Base-by-base conservation (phyloP, 1,140 invertebrate genomes). In the Macrostomum lignano region DNA sequence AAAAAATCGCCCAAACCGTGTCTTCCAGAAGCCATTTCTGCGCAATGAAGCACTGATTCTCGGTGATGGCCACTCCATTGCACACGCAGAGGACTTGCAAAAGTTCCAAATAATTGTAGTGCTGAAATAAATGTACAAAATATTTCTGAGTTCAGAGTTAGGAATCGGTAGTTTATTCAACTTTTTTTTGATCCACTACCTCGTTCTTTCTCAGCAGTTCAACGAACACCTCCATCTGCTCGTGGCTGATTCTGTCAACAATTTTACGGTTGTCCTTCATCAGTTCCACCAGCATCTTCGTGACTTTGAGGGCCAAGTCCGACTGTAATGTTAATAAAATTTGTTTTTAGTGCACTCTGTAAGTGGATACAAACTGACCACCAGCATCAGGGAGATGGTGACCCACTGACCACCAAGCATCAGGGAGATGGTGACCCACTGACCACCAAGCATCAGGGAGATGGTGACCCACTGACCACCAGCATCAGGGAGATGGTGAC, bases 251-350 rank as follows among this genome's bases (percentile, higher is more conserved):
- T 19, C 53, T 33, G 33, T 56, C 53, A 10, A 56, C 53, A 25
- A 56, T 56, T 30, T 55, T 53, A 17, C 53, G 35, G 20, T 56
- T 56, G 41, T 56, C 52, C 21, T 50, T 28, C 25, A 56, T 52
- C 31, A 56, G 38, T 39, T 56, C 53, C 2, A 56, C 51, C 20
- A 56, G 51, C 51, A 56, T 54, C 37, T 54, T 50, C 11, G 51
- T 52, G 11, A 55, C 53, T 38, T 56, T 53, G 25, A 56, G 42
- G 13, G 52, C 51, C 21, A 56, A 55, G 11, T 52, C 52, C 30
- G 51, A 51, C 52, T 56, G 40, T 20, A 2, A 3, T 14, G n/a
- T n/a, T n/a, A n/a, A n/a, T n/a, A n/a, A n/a, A n/a, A n/a, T n/a
- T n/a, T n/a, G n/a, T n/a, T n/a, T n/a, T n/a, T n/a, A n/a, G n/a